phyloP scores from a whole-genome alignment of 2,888 invertebrate genomes.

The Leptothorax acervorum region DNA sequence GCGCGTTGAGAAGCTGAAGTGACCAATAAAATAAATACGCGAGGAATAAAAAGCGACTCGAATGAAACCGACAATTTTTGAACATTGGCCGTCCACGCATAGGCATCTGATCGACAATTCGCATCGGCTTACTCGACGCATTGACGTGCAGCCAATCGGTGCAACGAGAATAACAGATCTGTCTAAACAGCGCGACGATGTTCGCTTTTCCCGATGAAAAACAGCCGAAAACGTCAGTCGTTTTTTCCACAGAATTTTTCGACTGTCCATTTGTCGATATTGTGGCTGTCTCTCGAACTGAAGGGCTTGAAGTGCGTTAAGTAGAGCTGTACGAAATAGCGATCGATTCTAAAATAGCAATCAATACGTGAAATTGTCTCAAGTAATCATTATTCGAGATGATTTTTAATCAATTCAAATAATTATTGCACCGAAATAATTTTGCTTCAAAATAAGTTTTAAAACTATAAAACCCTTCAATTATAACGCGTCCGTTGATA shows the following conservation, averaged over 20 bases:
- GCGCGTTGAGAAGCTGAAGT: conserved; percentile 19
- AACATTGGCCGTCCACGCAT: conserved; percentile 15
- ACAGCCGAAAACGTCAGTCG: background rate
- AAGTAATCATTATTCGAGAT: background rate
- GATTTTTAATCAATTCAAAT: background rate
- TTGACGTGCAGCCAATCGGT: conserved; percentile 35
- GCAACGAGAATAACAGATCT: conserved; percentile 36
- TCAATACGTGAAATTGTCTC: background rate
- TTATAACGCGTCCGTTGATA: background rate
- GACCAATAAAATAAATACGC: conserved; percentile 52
- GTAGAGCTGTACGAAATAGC: background rate
- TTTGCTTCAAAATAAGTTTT: background rate
- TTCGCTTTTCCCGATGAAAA: conserved; percentile 20
- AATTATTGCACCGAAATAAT: background rate
- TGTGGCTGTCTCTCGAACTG: background rate
- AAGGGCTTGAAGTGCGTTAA: background rate
- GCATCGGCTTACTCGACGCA: conserved; percentile 23
- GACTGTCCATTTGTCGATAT: conserved; percentile 31
- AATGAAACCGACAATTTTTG: background rate
- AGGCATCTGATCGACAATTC: conserved; percentile 20
- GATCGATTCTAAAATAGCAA: background rate
- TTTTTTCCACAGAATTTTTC: conserved; percentile 36
- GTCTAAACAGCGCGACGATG: conserved; percentile 35
- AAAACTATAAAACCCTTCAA: background rate
- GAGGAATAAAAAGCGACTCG: conserved; percentile 7